Evolutionary conservation across 2,113 vertebrate species (phyloP).

Genomic region (Centropus bengalensis): DNA sequence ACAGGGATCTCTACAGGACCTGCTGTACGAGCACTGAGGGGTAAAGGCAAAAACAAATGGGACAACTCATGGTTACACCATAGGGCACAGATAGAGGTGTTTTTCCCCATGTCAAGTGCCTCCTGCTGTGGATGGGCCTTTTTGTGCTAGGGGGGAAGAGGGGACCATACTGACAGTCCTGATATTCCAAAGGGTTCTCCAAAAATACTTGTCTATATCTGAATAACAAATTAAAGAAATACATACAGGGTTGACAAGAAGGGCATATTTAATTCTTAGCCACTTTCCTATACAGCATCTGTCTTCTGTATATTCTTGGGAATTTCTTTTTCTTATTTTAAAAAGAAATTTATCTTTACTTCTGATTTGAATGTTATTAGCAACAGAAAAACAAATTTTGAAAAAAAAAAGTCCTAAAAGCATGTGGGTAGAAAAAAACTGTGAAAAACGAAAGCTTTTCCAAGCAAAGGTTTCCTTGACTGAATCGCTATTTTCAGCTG

Average conservation of each 20-base stretch:
- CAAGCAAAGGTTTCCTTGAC: slow-evolving; percentile 3
- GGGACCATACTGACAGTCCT: not conserved
- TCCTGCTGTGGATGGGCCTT: not conserved
- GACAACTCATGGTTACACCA: accelerated
- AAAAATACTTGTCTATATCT: not conserved
- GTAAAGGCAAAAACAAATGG: not conserved
- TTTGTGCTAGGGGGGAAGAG: not conserved
- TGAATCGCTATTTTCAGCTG: slow-evolving; percentile 33
- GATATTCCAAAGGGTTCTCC: not conserved
- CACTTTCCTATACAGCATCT: not conserved
- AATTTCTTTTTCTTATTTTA: not conserved
- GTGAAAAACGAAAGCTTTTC: slow-evolving; percentile 19
- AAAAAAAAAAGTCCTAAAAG: slow-evolving; percentile 35
- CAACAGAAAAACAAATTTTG: not conserved
- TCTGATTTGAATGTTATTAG: not conserved
- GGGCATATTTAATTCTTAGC: not conserved
- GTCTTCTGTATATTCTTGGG: not conserved
- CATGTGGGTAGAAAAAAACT: not conserved
- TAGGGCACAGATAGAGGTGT: not conserved
- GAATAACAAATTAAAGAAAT: not conserved
- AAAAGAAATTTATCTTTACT: not conserved
- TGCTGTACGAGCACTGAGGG: not conserved
- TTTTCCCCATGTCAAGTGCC: not conserved
- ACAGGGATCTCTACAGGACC: not conserved
- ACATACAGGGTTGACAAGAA: not conserved